Base-by-base conservation (phyloP, 1,140 invertebrate species). In the Drosophila biarmipes region DNA sequence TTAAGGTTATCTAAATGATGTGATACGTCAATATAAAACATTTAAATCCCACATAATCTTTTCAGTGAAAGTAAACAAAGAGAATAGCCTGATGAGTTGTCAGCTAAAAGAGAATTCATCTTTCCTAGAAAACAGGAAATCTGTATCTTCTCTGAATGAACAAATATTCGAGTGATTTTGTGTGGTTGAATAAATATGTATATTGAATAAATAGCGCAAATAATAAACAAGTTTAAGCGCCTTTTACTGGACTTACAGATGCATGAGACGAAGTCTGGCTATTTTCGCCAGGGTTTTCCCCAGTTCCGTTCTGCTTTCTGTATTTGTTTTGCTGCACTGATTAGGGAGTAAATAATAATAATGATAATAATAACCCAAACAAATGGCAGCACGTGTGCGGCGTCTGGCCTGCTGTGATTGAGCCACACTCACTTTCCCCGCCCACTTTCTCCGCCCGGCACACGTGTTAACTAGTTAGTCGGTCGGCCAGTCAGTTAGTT, bases 351-450 rank as follows among this genome's bases (percentile, higher is more conserved):
- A 29, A 58, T 17, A 61, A 61, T 40, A 37, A 58, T 17, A 57
- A 61, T 40, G n/a, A 12, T 37, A 19, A 42, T 42, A 43, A 43
- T 43, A 43, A 43, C 17, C 40, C 19, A 43, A 43, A 19, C 40
- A 43, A 43, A 43, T 43, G 40, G 40, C 40, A 69, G 66, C 64
- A 67, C 64, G 64, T 67, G 64, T 52, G 31, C 24, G n/a, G 34
- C 49, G 48, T 46, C 63, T 56, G 59, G 61, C 66, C 64, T 67
- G 59, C 64, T 67, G 35, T 67, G 59, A 51, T 64, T 64, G 27
- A 67, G 48, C 51, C 49, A 69, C 66, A 68, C 17, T 46, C 7
- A 14, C 1, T 2, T 8, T 31, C 6, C 29, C 43, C 21, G 4
- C 12, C 21, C 31, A 45, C 31, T 38, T 27, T 56, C 38, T 11